Conservation (phyloP, 2,113 vertebrate species). For the Podilymbus podiceps region DNA sequence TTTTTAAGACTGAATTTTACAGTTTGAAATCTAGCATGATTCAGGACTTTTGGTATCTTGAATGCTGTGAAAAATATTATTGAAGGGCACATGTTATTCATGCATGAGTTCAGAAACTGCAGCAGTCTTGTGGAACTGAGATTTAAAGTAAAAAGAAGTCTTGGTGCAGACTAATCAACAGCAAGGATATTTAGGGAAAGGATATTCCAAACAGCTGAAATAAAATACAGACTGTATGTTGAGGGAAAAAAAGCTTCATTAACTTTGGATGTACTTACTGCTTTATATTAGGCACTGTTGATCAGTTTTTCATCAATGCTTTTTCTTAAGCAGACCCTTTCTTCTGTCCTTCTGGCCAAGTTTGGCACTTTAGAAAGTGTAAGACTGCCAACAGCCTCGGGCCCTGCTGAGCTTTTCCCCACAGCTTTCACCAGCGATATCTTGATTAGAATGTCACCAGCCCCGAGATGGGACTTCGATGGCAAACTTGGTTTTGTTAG, state of each 20-base stretch:
- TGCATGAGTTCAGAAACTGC: background rate
- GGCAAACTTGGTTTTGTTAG: background rate
- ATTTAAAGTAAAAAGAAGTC: background rate
- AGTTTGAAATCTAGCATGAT: background rate
- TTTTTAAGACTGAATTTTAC: background rate
- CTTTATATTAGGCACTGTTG: background rate
- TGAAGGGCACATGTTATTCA: background rate
- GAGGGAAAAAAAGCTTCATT: background rate
- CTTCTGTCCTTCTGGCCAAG: background rate
- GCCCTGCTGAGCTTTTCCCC: background rate
- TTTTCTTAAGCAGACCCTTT: background rate
- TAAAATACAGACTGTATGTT: background rate
- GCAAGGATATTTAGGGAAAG: background rate
- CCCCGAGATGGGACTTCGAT: background rate
- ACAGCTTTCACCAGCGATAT: background rate
- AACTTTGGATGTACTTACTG: background rate
- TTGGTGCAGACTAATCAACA: background rate
- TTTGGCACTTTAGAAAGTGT: background rate
- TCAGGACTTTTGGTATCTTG: background rate
- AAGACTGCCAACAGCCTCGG: accelerated
- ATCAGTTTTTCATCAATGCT: background rate
- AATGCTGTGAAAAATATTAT: background rate
- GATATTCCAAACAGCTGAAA: background rate
- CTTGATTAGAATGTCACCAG: background rate
- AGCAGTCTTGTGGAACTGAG: background rate